Percentiles rank a stretch among this genome's conserved stretches.
Conservation (phyloP, 2,113 vertebrate genomes). For the Prunella fulvescens region DNA sequence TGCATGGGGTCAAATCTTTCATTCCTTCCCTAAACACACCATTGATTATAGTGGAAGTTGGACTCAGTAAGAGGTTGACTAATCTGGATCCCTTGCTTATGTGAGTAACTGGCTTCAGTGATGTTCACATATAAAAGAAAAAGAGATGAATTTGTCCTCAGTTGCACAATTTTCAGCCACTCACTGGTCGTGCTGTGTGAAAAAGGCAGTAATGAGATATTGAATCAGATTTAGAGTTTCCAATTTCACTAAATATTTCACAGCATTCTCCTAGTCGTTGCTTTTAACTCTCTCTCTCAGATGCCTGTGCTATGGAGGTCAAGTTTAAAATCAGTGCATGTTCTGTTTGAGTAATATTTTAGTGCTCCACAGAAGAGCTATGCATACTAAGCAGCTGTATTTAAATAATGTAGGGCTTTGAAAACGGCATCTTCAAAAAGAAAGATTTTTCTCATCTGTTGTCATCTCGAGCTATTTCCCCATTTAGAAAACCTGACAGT, state of each 20-base stretch:
- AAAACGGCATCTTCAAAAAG: neutral
- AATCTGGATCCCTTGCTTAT: neutral
- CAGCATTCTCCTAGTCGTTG: neutral
- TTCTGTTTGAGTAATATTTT: slow-evolving; percentile 40
- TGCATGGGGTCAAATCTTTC: neutral
- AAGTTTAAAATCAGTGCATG: slow-evolving; percentile 31
- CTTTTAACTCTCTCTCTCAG: slow-evolving; percentile 1
- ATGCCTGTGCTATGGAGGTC: neutral
- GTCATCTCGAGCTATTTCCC: neutral
- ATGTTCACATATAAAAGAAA: neutral
- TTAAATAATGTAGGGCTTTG: slow-evolving; percentile 3
- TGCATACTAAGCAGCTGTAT: slow-evolving; percentile 41
- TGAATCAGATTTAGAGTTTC: slow-evolving; percentile 22
- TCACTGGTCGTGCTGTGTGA: neutral
- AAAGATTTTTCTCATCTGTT: neutral
- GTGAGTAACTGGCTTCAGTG: neutral
- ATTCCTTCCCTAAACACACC: neutral
- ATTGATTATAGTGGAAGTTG: neutral
- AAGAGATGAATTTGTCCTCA: neutral
- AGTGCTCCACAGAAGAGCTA: neutral
- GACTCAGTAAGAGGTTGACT: neutral
- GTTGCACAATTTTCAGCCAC: neutral
- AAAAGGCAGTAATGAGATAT: slow-evolving; percentile 10
- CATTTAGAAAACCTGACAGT: neutral
- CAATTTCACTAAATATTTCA: slow-evolving; percentile 42